phyloP scores from a whole-genome alignment of 2,888 invertebrate species.

The Aleiodes leptofemur region DNA sequence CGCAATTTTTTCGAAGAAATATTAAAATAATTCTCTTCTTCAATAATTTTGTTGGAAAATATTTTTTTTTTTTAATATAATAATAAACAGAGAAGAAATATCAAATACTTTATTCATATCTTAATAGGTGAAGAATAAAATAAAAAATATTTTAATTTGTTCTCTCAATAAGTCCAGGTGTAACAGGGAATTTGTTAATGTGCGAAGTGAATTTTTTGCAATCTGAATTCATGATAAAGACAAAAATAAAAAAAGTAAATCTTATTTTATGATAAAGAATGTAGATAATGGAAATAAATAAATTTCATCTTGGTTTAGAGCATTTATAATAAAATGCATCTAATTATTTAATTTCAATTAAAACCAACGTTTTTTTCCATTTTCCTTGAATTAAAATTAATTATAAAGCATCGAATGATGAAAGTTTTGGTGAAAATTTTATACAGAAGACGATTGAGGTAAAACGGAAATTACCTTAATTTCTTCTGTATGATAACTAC shows the following conservation, averaged over 20 bases:
- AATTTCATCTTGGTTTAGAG: constrained; percentile 26
- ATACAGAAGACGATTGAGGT: too few relatives aligned
- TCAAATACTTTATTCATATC: constrained; percentile 15
- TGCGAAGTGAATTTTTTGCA: constrained; percentile 8
- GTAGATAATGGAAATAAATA: constrained; percentile 34
- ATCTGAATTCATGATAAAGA: constrained; percentile 12
- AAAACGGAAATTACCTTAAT: too few relatives aligned
- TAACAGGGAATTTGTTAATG: constrained; percentile 19
- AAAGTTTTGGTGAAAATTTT: too few relatives aligned
- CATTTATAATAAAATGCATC: constrained; percentile 14
- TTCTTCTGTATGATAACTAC: neutral
- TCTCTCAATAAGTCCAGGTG: neutral
- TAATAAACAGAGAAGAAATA: neutral
- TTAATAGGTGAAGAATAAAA: neutral
- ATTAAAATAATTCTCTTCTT: neutral
- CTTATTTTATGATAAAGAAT: constrained; percentile 30
- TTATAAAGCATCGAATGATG: too few relatives aligned
- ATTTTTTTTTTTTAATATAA: too few relatives aligned
- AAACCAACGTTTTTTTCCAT: too few relatives aligned
- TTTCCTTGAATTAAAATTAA: too few relatives aligned
- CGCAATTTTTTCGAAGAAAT: neutral
- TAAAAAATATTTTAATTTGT: neutral
- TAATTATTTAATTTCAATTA: too few relatives aligned
- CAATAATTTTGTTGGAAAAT: too few relatives aligned
- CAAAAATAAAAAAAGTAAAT: neutral